phyloP scores from a whole-genome alignment of 1,140 invertebrate genomes.

The Melipona quadrifasciata region DNA sequence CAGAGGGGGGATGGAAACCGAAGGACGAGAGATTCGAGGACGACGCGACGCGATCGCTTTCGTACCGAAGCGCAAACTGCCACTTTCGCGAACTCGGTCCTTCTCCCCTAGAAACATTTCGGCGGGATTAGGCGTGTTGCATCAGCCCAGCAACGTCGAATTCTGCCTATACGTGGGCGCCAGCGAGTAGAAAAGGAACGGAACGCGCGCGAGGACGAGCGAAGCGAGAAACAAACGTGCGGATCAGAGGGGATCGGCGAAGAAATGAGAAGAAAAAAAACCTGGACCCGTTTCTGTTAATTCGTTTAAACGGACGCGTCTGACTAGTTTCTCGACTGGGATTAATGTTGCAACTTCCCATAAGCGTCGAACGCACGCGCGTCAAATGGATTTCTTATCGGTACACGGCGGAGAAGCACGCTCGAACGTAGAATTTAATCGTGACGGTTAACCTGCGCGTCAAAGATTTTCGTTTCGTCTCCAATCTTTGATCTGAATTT shows the following conservation, averaged over 20 bases:
- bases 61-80: not conserved
- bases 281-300: conserved; percentile 23
- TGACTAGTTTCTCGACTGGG: not conserved
- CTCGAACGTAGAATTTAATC: no score
- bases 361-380: no score
- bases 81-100: not conserved
- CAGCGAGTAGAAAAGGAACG: not conserved
- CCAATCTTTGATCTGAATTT: no score
- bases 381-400: no score
- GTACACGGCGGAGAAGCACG: no score
- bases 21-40: not conserved
- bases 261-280: no score
- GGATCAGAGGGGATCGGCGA: not conserved
- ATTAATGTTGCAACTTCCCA: no score
- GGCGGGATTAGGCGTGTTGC: not conserved
- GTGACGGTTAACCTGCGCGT: no score
- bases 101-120: not conserved
- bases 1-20: not conserved
- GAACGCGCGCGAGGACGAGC: not conserved
- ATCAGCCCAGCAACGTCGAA: not conserved
- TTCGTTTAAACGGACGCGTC: conserved; percentile 2
- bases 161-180: no score
- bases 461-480: no score
- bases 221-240: not conserved
- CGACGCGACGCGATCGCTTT: not conserved